Evolutionary conservation across 2,888 invertebrate species (phyloP).

Genomic region (Pandemis heparana): DNA sequence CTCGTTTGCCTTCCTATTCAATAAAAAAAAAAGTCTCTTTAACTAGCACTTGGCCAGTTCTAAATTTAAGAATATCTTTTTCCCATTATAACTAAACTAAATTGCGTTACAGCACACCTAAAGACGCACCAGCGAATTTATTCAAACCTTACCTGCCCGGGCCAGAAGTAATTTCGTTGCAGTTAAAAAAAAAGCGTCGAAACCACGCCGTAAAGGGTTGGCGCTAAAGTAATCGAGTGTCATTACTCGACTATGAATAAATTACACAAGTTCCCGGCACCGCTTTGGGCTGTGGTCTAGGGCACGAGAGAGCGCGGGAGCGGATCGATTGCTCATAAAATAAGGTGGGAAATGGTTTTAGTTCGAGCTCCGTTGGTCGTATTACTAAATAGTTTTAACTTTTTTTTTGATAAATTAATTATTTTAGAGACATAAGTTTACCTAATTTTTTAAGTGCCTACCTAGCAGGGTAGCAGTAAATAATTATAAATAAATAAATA

Average conservation of each 20-base stretch:
- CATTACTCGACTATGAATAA: constrained; percentile 85
- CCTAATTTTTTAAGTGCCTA: too few species aligned
- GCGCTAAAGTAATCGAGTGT: constrained; percentile 83
- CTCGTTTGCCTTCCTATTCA: too few species aligned
- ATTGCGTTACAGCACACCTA: constrained; percentile 14
- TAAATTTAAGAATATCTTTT: too few species aligned
- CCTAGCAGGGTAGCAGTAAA: too few species aligned
- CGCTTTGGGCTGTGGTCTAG: constrained; percentile 58
- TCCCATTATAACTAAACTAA: neutral
- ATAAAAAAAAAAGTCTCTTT: too few species aligned
- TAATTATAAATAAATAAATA: too few species aligned
- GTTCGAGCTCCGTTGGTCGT: too few species aligned
- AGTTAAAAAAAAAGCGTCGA: constrained; percentile 72
- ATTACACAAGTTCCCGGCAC: constrained; percentile 75
- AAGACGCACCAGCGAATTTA: constrained; percentile 25
- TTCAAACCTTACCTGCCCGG: constrained; percentile 39
- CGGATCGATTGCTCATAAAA: neutral
- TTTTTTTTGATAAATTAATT: too few species aligned
- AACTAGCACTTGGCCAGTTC: too few species aligned
- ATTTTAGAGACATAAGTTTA: too few species aligned
- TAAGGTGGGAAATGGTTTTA: too few species aligned
- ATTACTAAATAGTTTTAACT: too few species aligned
- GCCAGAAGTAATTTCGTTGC: constrained; percentile 69
- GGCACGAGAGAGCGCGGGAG: constrained; percentile 44
- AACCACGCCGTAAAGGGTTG: constrained; percentile 77